Evolutionary conservation across 2,113 vertebrate genomes (phyloP).

Genomic region (Dipodomys ordii): DNA sequence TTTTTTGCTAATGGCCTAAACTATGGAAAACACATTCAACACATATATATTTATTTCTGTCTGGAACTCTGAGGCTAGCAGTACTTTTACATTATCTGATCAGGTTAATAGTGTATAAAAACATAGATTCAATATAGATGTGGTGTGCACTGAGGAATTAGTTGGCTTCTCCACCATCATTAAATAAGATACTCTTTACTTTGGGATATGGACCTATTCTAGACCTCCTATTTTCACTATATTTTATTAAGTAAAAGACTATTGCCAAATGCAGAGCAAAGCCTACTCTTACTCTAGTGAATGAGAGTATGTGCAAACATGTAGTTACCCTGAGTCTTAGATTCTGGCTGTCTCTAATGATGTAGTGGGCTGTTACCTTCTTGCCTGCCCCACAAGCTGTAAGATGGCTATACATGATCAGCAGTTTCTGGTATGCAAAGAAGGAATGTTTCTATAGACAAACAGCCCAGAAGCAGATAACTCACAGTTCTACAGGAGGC

Average conservation of each 20-base stretch:
- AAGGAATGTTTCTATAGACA: too few species aligned
- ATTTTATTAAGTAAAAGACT: not conserved
- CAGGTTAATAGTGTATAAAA: not conserved
- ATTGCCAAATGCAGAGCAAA: constrained; percentile 28
- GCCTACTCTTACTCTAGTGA: not conserved
- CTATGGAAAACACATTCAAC: not conserved
- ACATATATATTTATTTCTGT: constrained; percentile 15
- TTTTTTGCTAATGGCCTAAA: not conserved
- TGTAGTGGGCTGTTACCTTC: too few species aligned
- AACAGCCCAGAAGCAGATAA: too few species aligned
- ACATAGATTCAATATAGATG: not conserved
- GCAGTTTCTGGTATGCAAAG: too few species aligned
- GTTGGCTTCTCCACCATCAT: not conserved
- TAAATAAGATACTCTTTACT: not conserved
- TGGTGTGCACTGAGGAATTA: not conserved
- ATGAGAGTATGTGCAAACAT: not conserved
- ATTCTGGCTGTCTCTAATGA: too few species aligned
- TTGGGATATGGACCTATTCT: not conserved
- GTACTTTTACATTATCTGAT: not conserved
- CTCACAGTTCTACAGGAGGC: too few species aligned
- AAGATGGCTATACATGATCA: too few species aligned
- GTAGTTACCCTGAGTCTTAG: too few species aligned
- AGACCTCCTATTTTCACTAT: not conserved
- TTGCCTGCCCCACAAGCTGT: too few species aligned
- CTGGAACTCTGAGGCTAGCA: not conserved